These are phyloP conservation scores for Stegostoma tigrinum DNA, from an alignment of 2,113 vertebrate genomes.

Conservation along the genomic window DNA sequence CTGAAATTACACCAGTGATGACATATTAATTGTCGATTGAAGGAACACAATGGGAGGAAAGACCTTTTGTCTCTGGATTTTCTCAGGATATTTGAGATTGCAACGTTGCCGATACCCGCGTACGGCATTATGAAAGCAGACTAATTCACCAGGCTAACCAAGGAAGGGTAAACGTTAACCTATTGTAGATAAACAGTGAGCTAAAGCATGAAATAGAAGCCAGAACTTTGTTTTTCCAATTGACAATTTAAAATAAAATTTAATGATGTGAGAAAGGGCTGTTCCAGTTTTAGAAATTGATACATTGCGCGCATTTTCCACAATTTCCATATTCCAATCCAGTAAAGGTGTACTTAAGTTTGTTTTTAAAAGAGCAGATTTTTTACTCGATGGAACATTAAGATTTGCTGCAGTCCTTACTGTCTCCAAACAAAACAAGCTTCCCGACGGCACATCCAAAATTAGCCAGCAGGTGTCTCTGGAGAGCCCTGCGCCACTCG, in stretches of 20 bases:
- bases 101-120: background rate
- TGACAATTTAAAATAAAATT: background rate
- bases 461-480: background rate
- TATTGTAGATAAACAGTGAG: no score
- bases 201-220: background rate
- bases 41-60: background rate
- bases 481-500: background rate
- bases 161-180: background rate
- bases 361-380: background rate
- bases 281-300: background rate
- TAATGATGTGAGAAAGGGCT: background rate
- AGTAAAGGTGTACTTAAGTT: background rate
- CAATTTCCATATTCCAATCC: background rate
- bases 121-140: background rate
- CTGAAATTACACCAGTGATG: background rate
- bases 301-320: background rate
- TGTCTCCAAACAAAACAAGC: no score
- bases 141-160: background rate
- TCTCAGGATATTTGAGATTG: background rate
- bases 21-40: background rate
- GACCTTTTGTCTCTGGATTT: background rate
- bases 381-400: background rate
- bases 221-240: background rate
- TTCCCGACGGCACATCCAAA: background rate
- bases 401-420: background rate